Evolutionary conservation across 2,113 vertebrate species (phyloP).

Genomic region (Heliornis fulica): DNA sequence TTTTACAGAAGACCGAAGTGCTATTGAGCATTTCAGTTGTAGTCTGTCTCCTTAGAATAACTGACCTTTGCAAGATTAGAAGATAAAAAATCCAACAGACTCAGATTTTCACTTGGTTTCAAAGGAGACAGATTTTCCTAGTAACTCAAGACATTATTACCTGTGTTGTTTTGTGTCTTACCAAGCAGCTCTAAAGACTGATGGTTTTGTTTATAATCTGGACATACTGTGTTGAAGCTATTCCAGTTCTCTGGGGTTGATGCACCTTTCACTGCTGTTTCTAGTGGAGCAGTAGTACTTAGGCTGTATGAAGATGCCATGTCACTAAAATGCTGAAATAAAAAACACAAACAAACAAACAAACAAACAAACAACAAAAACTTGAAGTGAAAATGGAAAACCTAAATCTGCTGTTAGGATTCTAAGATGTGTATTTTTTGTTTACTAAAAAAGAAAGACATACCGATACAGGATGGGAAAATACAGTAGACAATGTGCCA

Average conservation of each 20-base stretch:
- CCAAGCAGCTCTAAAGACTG: neutral
- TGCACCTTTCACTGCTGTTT: neutral
- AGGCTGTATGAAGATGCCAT: slow-evolving; percentile 75
- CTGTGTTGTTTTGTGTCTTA: neutral
- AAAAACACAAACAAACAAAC: too few species aligned
- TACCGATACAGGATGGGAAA: neutral
- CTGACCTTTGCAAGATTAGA: neutral
- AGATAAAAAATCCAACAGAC: neutral
- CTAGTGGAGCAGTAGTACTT: slow-evolving; percentile 3
- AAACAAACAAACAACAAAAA: neutral
- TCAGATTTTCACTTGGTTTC: slow-evolving; percentile 8
- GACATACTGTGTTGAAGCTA: neutral
- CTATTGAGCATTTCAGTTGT: neutral
- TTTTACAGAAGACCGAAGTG: slow-evolving; percentile 17
- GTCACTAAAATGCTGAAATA: slow-evolving; percentile 88
- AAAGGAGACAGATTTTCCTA: neutral
- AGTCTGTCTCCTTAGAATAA: neutral
- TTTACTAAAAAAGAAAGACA: neutral
- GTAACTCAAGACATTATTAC: neutral
- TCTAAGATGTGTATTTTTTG: neutral
- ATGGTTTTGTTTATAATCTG: slow-evolving; percentile 5
- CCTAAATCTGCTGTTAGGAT: neutral
- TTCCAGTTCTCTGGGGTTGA: neutral
- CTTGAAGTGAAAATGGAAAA: neutral
- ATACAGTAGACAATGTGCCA: neutral